A percentile compares a stretch with the other conserved stretches of the same genome.
phyloP scores from a whole-genome alignment of 64 coral and sea anemone species.

The Exaiptasia diaphana region DNA sequence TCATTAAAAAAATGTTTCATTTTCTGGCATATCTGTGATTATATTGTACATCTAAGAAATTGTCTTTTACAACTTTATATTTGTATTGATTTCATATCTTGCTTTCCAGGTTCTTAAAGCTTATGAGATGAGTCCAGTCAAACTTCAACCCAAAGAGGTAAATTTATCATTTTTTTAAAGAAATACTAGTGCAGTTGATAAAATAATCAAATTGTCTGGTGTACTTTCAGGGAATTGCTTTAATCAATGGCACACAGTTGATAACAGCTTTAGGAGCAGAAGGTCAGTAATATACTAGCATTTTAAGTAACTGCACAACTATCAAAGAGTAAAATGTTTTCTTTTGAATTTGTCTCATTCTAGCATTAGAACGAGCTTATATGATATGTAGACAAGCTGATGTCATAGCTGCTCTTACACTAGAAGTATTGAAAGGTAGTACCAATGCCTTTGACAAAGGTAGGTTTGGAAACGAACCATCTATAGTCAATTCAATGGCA shows the following conservation, averaged over 20 bases:
- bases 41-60: no score
- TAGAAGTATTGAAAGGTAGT: slow-evolving; percentile 67
- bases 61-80: no score
- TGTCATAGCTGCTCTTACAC: slow-evolving; percentile 60
- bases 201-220: no score
- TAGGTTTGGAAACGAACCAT: background rate
- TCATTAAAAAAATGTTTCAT: no score
- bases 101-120: slow-evolving; percentile 75
- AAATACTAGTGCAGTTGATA: background rate
- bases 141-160: slow-evolving; percentile 86
- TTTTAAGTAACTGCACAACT: background rate
- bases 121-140: slow-evolving; percentile 55
- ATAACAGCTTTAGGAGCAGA: slow-evolving; percentile 91
- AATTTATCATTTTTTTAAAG: background rate
- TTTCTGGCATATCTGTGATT: no score
- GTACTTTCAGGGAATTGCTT: slow-evolving; percentile 75
- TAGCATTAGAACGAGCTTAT: slow-evolving; percentile 48
- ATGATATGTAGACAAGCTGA: slow-evolving; percentile 61
- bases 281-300: slow-evolving; percentile 27
- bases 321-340: background rate
- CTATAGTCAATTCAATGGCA: background rate
- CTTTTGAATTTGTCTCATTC: background rate
- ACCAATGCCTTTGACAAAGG: slow-evolving; percentile 60
- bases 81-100: no score
- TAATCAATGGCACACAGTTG: slow-evolving; percentile 95